phyloP scores from a whole-genome alignment of 2,888 invertebrate genomes.

The Stenolophus ochropezus region DNA sequence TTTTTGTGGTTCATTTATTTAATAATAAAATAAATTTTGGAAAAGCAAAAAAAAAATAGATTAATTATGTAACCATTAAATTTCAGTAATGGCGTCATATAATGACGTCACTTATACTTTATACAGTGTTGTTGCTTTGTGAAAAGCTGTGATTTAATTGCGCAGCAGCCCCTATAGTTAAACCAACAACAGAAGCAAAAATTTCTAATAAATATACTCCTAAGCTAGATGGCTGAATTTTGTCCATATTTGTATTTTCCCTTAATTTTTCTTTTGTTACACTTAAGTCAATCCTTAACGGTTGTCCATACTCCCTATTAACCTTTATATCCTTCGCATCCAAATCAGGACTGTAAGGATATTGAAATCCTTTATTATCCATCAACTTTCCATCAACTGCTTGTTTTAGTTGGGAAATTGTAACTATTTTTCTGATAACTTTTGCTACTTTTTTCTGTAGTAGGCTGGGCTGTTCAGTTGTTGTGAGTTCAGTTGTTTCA shows the following conservation, averaged over 20 bases:
- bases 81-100: no score
- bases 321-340: slow-evolving; percentile 14
- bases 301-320: slow-evolving; percentile 8
- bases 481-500: slow-evolving; percentile 8
- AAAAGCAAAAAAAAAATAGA: background rate
- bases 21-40: no score
- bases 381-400: background rate
- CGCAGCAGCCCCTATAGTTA: slow-evolving; percentile 61
- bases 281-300: slow-evolving; percentile 8
- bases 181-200: slow-evolving; percentile 59
- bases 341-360: slow-evolving; percentile 24
- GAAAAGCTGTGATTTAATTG: slow-evolving; percentile 47
- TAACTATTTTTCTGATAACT: slow-evolving; percentile 37
- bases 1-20: no score
- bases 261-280: background rate
- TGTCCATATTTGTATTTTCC: background rate
- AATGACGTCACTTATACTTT: background rate
- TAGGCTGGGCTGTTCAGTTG: slow-evolving; percentile 11
- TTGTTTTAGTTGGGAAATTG: slow-evolving; percentile 27
- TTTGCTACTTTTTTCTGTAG: slow-evolving; percentile 33
- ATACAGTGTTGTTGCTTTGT: slow-evolving; percentile 49
- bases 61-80: no score
- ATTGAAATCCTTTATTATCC: slow-evolving; percentile 11
- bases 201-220: slow-evolving; percentile 61
- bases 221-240: slow-evolving; percentile 22